Percentiles rank a stretch among this genome's conserved stretches.
phyloP scores from a whole-genome alignment of 2,888 invertebrate species.

The Hymenopus coronatus region DNA sequence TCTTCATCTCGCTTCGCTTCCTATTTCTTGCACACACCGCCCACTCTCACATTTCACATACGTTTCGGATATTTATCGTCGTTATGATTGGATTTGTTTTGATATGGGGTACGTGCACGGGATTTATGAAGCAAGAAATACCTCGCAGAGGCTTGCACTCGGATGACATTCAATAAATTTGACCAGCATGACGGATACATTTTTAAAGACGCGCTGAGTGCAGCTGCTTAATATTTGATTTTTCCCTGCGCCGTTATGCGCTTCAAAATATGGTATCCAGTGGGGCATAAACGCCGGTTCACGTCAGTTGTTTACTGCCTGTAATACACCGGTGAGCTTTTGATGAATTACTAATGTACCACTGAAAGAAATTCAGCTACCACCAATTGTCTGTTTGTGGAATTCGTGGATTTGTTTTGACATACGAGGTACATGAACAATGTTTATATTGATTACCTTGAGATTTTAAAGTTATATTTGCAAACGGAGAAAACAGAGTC shows the following conservation, averaged over 20 bases:
- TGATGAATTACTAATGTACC: too few species aligned
- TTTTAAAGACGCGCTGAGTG: background rate
- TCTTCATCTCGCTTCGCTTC: background rate
- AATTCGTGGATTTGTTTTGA: too few species aligned
- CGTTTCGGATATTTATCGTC: background rate
- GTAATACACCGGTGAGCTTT: too few species aligned
- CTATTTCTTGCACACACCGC: too few species aligned
- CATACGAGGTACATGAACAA: too few species aligned
- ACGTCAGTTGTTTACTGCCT: too few species aligned
- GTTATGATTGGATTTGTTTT: background rate
- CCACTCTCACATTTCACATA: background rate
- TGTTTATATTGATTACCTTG: too few species aligned
- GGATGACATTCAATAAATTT: background rate
- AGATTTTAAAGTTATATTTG: too few species aligned
- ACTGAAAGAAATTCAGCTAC: too few species aligned
- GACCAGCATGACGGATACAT: background rate
- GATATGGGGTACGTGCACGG: background rate
- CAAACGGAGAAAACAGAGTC: too few species aligned
- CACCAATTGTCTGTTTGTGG: too few species aligned
- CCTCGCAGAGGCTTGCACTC: background rate
- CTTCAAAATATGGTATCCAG: background rate
- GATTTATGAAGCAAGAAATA: background rate
- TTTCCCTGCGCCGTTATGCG: background rate
- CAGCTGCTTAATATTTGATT: background rate
- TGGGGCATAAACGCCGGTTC: background rate